Conservation (phyloP, 1,140 invertebrate species). For the Tetraneura akinire region DNA sequence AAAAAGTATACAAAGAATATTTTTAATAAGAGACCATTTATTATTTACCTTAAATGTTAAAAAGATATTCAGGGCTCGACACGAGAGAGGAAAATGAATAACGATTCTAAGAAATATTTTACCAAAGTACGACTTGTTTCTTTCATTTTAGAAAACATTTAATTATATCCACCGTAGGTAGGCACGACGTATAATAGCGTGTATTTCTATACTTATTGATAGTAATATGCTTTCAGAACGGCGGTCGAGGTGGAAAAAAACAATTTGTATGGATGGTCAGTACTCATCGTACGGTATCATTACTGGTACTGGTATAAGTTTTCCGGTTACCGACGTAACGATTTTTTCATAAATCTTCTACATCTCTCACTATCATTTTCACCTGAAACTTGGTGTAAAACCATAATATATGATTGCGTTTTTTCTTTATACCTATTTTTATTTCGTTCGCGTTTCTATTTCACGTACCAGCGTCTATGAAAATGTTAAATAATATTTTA, state of each 20-base stretch:
- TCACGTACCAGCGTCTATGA: too few species aligned
- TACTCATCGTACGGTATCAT: too few species aligned
- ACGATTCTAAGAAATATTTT: not conserved
- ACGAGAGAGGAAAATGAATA: not conserved
- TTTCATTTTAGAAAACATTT: not conserved
- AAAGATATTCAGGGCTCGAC: not conserved
- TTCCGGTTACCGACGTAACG: not conserved
- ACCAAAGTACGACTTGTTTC: not conserved
- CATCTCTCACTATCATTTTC: not conserved
- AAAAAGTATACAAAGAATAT: too few species aligned
- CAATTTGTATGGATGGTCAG: too few species aligned
- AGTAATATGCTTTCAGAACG: not conserved
- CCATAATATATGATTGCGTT: too few species aligned
- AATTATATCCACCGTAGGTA: not conserved
- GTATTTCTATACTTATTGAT: not conserved
- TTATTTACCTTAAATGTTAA: not conserved
- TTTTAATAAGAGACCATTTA: not conserved
- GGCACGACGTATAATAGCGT: not conserved
- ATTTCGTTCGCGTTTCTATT: too few species aligned
- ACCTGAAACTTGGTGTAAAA: not conserved
- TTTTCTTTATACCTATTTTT: too few species aligned
- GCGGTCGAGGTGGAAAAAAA: too few species aligned
- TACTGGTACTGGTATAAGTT: too few species aligned
- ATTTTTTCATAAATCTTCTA: not conserved
- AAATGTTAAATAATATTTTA: too few species aligned